A percentile compares a stretch with the other conserved stretches of the same genome.
Evolutionary conservation across 2,113 vertebrate species (phyloP).

Genomic region (Scolopax mira): DNA sequence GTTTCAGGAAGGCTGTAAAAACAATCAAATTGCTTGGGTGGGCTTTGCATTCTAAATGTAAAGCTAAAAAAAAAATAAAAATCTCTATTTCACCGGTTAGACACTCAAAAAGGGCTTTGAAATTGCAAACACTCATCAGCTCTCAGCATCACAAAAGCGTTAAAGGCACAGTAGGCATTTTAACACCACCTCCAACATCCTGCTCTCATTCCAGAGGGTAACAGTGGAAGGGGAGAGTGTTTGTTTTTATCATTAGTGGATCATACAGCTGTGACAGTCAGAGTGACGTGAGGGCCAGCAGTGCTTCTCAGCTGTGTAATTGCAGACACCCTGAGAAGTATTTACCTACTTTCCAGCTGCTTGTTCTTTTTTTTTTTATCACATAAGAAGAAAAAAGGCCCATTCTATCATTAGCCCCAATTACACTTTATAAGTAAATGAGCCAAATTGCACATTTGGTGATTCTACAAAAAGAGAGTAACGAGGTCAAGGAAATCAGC

Average conservation of each 20-base stretch:
- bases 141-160: background rate
- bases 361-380: background rate
- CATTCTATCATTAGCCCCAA: background rate
- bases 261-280: background rate
- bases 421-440: background rate
- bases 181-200: background rate
- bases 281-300: background rate
- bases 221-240: background rate
- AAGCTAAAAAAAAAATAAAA: constrained; percentile 10
- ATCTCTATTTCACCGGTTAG: constrained; percentile 2
- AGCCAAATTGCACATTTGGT: background rate
- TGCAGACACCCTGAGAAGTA: background rate
- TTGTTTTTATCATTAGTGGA: background rate
- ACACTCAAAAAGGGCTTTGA: background rate
- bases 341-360: background rate
- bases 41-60: background rate
- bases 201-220: background rate
- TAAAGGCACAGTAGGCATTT: background rate
- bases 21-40: background rate
- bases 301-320: background rate
- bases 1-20: constrained; percentile 17
- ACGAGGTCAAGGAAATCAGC: background rate
- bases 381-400: background rate
- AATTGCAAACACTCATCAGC: background rate
- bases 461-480: background rate